These are phyloP conservation scores for Ichneumon xanthorius DNA, from an alignment of 2,888 invertebrate genomes.

Conservation along the genomic window DNA sequence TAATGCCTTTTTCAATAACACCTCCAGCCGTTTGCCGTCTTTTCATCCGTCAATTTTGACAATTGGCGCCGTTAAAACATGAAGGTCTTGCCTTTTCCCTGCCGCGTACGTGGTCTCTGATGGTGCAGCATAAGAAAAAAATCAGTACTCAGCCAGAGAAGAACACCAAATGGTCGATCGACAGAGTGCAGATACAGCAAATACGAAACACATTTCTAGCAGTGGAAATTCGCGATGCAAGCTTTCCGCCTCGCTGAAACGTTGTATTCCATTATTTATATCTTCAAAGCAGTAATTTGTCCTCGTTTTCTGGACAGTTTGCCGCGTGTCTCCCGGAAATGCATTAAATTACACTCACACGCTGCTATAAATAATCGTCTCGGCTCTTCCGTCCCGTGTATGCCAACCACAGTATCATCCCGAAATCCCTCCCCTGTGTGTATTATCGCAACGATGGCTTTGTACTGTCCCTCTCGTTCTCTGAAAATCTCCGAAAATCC, in stretches of 20 bases:
- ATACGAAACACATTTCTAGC: background rate
- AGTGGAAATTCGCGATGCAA: slow-evolving; percentile 6
- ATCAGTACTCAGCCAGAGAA: background rate
- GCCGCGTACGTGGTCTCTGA: too few relatives aligned
- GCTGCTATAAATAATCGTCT: slow-evolving; percentile 79
- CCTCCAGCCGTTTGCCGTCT: background rate
- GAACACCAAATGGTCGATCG: background rate
- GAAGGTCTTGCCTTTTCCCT: background rate
- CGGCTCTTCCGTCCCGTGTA: slow-evolving; percentile 71
- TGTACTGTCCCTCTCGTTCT: background rate
- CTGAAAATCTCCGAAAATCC: slow-evolving; percentile 6
- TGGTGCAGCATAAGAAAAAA: background rate
- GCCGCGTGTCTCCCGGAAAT: slow-evolving; percentile 75
- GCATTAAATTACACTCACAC: slow-evolving; percentile 78
- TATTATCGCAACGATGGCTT: slow-evolving; percentile 1
- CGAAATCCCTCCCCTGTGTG: background rate
- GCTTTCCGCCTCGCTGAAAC: slow-evolving; percentile 1
- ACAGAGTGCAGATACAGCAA: background rate
- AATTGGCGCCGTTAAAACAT: background rate
- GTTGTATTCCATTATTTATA: slow-evolving; percentile 2
- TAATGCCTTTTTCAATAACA: background rate
- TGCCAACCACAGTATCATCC: background rate
- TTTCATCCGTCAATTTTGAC: background rate
- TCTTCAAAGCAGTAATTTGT: slow-evolving; percentile 76
- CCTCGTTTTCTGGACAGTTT: slow-evolving; percentile 83